These are phyloP conservation scores for Nyctibius grandis DNA, from an alignment of 2,797 vertebrate genomes.

Conservation along the genomic window DNA sequence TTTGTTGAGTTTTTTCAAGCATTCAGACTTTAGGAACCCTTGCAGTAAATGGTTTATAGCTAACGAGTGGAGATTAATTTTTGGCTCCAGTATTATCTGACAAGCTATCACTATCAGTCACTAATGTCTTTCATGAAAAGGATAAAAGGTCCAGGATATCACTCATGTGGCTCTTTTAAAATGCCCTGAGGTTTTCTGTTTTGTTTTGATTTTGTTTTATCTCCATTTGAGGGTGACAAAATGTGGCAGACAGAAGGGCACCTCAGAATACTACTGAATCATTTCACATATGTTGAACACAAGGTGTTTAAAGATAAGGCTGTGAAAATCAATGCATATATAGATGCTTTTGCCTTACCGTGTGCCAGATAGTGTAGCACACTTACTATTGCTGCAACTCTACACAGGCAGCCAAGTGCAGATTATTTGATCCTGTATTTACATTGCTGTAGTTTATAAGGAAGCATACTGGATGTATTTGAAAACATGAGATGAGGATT, in stretches of 20 bases:
- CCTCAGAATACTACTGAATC: neutral
- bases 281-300: constrained; percentile 33
- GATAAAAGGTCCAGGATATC: constrained; percentile 39
- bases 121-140: constrained; percentile 11
- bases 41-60: constrained; percentile 25
- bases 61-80: constrained; percentile 23
- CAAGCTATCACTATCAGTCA: constrained; percentile 23
- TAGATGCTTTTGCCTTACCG: neutral
- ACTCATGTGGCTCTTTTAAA: constrained; percentile 36
- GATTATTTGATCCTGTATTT: neutral
- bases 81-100: constrained; percentile 25
- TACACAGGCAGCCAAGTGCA: neutral
- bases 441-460: neutral
- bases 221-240: constrained; percentile 39
- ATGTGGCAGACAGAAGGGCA: constrained; percentile 27
- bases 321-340: neutral
- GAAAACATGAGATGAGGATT: neutral
- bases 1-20: neutral
- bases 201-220: constrained; percentile 34
- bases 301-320: constrained; percentile 2
- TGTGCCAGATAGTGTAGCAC: neutral
- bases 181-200: neutral
- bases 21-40: neutral
- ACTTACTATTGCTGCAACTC: neutral
- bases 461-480: neutral